These are phyloP conservation scores for Cheilinus undulatus DNA, from an alignment of 2,113 vertebrate species.

Conservation along the genomic window DNA sequence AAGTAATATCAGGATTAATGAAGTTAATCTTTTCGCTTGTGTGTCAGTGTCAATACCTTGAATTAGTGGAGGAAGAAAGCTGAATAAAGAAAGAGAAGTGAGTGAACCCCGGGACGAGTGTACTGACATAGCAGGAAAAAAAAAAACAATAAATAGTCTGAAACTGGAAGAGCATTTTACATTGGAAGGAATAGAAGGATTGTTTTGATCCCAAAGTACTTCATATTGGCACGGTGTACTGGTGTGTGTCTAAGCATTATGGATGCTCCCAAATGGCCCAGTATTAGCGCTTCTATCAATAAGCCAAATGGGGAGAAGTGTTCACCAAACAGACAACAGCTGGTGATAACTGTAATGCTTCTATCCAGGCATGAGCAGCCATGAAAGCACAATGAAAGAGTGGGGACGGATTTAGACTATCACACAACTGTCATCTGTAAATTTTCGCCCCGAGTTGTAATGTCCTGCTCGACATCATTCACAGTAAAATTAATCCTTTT, in stretches of 20 bases:
- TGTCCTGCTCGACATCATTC: constrained; percentile 57
- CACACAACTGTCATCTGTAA: constrained; percentile 29
- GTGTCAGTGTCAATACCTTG: constrained; percentile 74
- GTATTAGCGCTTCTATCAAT: constrained; percentile 63
- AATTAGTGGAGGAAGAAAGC: constrained; percentile 72
- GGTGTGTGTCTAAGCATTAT: constrained; percentile 61
- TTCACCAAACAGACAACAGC: constrained; percentile 67
- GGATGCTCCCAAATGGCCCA: constrained; percentile 65
- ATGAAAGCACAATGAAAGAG: constrained; percentile 14
- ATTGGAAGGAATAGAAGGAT: constrained; percentile 54
- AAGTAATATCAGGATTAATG: constrained; percentile 79
- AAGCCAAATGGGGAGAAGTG: constrained; percentile 55
- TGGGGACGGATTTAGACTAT: constrained; percentile 43
- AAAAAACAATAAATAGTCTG: constrained; percentile 56
- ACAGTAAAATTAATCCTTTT: constrained; percentile 67
- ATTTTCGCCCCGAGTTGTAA: constrained; percentile 16
- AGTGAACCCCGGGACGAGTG: constrained; percentile 51
- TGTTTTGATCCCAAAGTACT: constrained; percentile 76
- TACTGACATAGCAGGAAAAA: constrained; percentile 53
- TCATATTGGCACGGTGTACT: constrained; percentile 59
- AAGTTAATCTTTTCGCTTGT: constrained; percentile 75
- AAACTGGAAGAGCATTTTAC: constrained; percentile 56
- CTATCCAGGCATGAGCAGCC: constrained; percentile 49
- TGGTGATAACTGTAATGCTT: constrained; percentile 56
- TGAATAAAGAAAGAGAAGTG: constrained; percentile 31